These are phyloP conservation scores for Sebastes vulpes DNA, from an alignment of 2,797 vertebrate genomes.

Conservation along the genomic window DNA sequence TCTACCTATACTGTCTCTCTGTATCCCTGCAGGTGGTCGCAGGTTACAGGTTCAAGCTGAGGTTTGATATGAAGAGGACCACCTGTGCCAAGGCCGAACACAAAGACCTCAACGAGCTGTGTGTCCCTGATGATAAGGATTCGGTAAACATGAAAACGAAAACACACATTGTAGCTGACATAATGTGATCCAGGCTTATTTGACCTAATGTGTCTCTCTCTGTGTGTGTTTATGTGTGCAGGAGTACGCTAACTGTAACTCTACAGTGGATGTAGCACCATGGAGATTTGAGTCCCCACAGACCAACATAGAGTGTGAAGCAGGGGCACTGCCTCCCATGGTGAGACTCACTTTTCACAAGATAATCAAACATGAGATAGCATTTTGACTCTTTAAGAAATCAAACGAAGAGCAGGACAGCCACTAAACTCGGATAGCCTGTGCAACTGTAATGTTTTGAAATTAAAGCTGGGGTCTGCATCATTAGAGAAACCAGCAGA, in stretches of 20 bases:
- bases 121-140: slow-evolving; percentile 58
- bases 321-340: background rate
- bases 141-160: slow-evolving; percentile 54
- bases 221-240: slow-evolving; percentile 46
- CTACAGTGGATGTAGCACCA: slow-evolving; percentile 84
- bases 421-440: background rate
- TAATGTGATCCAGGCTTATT: background rate
- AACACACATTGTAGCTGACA: background rate
- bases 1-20: background rate
- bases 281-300: slow-evolving; percentile 81
- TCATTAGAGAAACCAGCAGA: too few relatives aligned
- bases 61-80: slow-evolving; percentile 87
- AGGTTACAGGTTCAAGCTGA: slow-evolving; percentile 86
- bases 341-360: slow-evolving; percentile 46
- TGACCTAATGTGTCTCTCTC: background rate
- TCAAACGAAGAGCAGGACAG: background rate
- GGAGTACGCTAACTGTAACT: slow-evolving; percentile 80
- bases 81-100: slow-evolving; percentile 88
- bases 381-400: background rate
- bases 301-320: slow-evolving; percentile 59
- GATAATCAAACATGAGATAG: background rate
- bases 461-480: background rate
- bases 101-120: slow-evolving; percentile 81
- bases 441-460: background rate
- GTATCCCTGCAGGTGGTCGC: slow-evolving; percentile 86